A percentile compares a stretch with the other conserved stretches of the same genome.
Evolutionary conservation across 2,113 vertebrate genomes (phyloP).

Genomic region (Saccopteryx leptura): DNA sequence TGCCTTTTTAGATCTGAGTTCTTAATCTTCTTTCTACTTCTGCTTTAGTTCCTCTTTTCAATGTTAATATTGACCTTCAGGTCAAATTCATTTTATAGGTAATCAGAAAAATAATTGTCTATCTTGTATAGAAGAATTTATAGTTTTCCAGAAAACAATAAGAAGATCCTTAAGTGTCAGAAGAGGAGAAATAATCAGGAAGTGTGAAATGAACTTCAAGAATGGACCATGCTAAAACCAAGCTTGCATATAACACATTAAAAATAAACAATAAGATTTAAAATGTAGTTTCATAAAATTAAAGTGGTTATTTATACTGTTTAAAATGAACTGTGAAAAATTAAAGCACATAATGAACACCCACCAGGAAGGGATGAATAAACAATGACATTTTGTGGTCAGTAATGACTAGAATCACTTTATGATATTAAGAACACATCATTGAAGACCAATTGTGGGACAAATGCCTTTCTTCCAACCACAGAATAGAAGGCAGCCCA

Average conservation of each 20-base stretch:
- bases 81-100: background rate
- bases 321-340: slow-evolving; percentile 35
- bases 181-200: background rate
- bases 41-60: background rate
- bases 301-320: background rate
- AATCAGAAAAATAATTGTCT: background rate
- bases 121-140: background rate
- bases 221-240: background rate
- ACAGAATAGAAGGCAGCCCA: background rate
- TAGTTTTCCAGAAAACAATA: background rate
- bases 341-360: background rate
- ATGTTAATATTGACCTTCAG: background rate
- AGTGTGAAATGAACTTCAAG: background rate
- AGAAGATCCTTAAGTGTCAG: background rate
- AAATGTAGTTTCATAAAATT: background rate
- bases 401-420: background rate
- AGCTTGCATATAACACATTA: background rate
- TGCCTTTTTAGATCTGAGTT: background rate
- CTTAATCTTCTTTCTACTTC: background rate
- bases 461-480: background rate
- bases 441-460: background rate
- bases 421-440: background rate
- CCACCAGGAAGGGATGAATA: background rate
- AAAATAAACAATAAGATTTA: background rate
- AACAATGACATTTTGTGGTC: background rate